Base-by-base conservation (phyloP, 2,888 invertebrate species). In the Gerris lacustris region DNA sequence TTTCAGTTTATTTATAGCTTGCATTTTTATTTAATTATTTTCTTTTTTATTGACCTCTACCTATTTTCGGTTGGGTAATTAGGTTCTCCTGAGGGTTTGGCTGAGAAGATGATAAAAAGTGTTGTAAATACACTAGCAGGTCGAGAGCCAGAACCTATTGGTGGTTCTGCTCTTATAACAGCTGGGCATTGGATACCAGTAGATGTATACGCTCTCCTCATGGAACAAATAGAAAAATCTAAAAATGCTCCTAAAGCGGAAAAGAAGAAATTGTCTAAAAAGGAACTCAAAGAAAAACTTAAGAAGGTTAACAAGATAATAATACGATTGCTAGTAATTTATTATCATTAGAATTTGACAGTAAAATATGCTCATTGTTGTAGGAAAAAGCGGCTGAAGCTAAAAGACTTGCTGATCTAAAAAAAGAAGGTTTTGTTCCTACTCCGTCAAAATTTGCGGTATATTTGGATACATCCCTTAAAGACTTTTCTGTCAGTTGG, bases 111-210 rank as follows among this genome's bases (percentile, higher is more conserved):
- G 6, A 70, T 71, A 55, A 43, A 67, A 31, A 67, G 64, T 66
- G 69, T 72, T 6, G 55, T 55, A 17, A 66, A 62, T 45, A 43
- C 63, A 9, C 44, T 68, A 17, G n/a, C 45, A 43, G 71, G 71
- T 15, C 43, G 17, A 44, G 18, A n/a, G 45, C 69, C 71, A 18
- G 70, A 70, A 0, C 69, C 70, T 0, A 17, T 73, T 44, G 92
- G 92, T 6, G 92, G 92, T 5, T 85, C 84, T 15, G 80, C 86
- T 69, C 77, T 87, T 67, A 81, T 88, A 11, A 83, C 85, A 86
- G 87, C 9, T 82, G 87, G 78, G 84, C 85, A 0, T 81, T 85
- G 76, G 85, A 85, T 74, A 17, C 63, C 71, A 0, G 84, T 86
- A 4, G 81, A 84, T 74, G 86, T 88, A 77, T 88, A 83, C 76